Percentiles rank a stretch among this genome's conserved stretches.
Conservation (phyloP, 2,113 vertebrate species). For the Cisticola juncidis region DNA sequence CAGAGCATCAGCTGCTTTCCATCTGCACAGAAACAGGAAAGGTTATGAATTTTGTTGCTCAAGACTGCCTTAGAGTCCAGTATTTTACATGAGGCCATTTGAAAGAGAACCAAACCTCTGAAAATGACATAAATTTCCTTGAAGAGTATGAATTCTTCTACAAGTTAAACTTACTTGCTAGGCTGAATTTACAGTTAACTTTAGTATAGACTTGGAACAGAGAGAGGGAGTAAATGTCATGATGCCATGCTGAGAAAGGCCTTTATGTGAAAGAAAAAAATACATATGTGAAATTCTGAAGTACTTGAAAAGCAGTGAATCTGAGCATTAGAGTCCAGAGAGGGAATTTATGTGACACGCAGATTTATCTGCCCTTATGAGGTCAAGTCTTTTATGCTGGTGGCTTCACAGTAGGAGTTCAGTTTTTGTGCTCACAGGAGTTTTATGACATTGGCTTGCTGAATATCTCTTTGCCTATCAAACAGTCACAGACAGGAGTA, state of each 20-base stretch:
- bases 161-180: neutral
- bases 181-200: conserved; percentile 1
- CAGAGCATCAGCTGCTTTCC: neutral
- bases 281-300: neutral
- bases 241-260: neutral
- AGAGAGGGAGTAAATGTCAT: neutral
- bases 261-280: neutral
- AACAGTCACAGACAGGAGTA: neutral
- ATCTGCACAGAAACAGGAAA: neutral
- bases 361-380: neutral
- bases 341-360: neutral
- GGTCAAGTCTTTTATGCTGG: neutral
- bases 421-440: neutral
- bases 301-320: neutral
- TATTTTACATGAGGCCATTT: neutral
- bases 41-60: neutral
- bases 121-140: neutral
- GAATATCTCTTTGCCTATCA: neutral
- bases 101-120: neutral
- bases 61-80: neutral
- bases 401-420: neutral
- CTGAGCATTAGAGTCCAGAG: neutral
- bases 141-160: neutral
- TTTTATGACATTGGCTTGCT: neutral
- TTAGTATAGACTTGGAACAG: neutral